A percentile compares a stretch with the other conserved stretches of the same genome.
phyloP scores from a whole-genome alignment of 2,113 vertebrate species.

The Psittacula cyanocephala region DNA sequence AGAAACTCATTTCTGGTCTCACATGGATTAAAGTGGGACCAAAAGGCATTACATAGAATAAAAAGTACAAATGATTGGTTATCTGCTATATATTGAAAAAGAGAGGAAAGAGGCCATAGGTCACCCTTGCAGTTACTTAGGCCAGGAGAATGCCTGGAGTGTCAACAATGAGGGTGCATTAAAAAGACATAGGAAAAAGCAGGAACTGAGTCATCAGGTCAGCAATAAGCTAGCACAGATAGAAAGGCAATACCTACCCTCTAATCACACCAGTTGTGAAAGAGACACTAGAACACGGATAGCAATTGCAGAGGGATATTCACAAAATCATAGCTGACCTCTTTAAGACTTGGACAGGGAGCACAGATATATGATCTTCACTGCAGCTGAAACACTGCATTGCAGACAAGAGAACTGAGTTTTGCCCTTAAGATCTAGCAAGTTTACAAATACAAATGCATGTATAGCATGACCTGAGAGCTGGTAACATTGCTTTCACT shows the following conservation, averaged over 20 bases:
- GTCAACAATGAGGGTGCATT: not conserved
- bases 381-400: conserved; percentile 56
- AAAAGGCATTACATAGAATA: not conserved
- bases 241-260: not conserved
- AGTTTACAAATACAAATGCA: not conserved
- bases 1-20: not conserved
- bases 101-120: not conserved
- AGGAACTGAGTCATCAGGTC: not conserved
- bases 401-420: conserved; percentile 15
- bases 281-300: not conserved
- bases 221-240: not conserved
- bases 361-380: not conserved
- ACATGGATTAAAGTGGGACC: not conserved
- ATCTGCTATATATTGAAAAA: not conserved
- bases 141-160: not conserved
- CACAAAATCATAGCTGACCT: conserved; percentile 34
- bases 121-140: not conserved
- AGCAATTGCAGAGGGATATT: not conserved
- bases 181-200: not conserved
- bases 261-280: not conserved
- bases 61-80: not conserved
- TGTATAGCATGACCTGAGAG: not conserved
- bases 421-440: not conserved
- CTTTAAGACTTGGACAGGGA: not conserved
- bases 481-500: not conserved